These are phyloP conservation scores for Columba guinea DNA, from an alignment of 2,797 vertebrate genomes.

Conservation along the genomic window DNA sequence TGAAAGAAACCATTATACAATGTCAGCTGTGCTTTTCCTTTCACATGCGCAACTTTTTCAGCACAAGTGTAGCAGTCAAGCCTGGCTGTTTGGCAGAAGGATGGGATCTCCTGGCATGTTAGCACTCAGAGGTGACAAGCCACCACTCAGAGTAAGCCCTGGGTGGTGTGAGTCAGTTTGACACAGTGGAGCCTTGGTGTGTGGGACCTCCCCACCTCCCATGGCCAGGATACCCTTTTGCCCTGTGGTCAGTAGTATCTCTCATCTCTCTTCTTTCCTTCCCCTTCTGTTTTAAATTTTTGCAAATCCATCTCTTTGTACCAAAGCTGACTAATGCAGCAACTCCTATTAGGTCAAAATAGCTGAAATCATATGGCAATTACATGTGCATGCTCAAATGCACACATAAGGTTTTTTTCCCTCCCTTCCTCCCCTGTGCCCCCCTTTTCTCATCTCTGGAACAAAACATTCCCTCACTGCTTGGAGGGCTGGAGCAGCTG, in stretches of 20 bases:
- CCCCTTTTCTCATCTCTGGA: conserved; percentile 51
- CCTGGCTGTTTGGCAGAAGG: not conserved
- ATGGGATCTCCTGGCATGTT: not conserved
- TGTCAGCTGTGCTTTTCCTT: not conserved
- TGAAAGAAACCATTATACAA: not conserved
- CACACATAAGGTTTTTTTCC: conserved; percentile 42
- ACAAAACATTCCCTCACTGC: conserved; percentile 77
- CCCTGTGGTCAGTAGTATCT: not conserved
- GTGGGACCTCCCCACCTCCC: not conserved
- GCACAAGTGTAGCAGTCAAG: not conserved
- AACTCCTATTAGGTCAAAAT: conserved; percentile 65
- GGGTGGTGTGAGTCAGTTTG: not conserved
- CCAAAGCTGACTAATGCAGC: conserved; percentile 61
- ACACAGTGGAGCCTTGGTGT: not conserved
- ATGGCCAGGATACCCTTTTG: not conserved
- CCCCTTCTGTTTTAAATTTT: not conserved
- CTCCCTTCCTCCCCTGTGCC: not conserved
- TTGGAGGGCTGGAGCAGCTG: conserved; percentile 72
- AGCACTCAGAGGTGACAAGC: not conserved
- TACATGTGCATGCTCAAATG: conserved; percentile 34
- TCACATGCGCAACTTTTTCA: not conserved
- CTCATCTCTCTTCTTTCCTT: not conserved
- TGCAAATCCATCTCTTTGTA: conserved; percentile 35
- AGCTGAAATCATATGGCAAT: conserved; percentile 74
- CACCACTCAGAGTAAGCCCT: not conserved